Evolutionary conservation across 1,140 invertebrate genomes (phyloP).

Genomic region (Pantala flavescens): DNA sequence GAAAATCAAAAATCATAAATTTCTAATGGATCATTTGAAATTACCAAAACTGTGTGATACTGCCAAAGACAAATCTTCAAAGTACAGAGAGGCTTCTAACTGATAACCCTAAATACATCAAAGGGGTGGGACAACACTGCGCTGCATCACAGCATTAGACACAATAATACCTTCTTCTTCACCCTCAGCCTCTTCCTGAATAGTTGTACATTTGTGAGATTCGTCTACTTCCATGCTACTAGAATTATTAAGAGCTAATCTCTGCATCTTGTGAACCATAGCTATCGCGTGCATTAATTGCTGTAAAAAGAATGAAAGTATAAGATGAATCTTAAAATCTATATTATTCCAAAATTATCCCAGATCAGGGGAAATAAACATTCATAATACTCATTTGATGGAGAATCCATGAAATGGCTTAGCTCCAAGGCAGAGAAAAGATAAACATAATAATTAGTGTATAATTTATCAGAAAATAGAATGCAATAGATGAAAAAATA

Average conservation of each 20-base stretch:
- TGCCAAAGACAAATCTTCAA: not conserved
- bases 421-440: too few species aligned
- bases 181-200: slow-evolving; percentile 28
- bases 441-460: too few species aligned
- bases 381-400: too few species aligned
- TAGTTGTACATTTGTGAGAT: slow-evolving; percentile 26
- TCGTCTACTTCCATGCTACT: slow-evolving; percentile 31
- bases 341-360: too few species aligned
- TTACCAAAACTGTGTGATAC: not conserved
- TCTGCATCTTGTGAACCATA: slow-evolving; percentile 45
- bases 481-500: too few species aligned
- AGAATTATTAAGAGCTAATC: slow-evolving; percentile 36
- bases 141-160: slow-evolving; percentile 22
- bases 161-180: slow-evolving; percentile 40
- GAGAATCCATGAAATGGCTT: too few species aligned
- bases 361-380: too few species aligned
- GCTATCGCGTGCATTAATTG: slow-evolving; percentile 44
- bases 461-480: too few species aligned
- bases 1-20: not conserved
- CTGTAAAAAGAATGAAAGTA: slow-evolving; percentile 28
- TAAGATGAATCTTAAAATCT: not conserved
- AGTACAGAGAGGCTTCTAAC: not conserved
- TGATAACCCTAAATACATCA: not conserved
- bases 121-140: not conserved
- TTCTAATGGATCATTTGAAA: not conserved